Percentiles rank a stretch among this genome's conserved stretches.
Conservation (phyloP, 2,888 invertebrate genomes). For the Harpalus rubripes region DNA sequence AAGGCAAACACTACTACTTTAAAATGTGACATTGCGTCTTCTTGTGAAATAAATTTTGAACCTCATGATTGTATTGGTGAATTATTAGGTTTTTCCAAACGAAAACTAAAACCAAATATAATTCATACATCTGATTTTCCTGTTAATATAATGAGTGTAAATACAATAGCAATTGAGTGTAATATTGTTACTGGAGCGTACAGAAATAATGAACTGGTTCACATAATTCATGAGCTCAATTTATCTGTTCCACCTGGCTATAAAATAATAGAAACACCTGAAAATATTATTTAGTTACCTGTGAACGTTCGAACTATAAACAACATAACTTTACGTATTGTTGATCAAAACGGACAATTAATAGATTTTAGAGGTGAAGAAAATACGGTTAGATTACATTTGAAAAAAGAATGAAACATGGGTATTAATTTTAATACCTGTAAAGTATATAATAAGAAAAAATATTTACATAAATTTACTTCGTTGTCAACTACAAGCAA, state of each 20-base stretch:
- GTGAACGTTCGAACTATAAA: conserved; percentile 13
- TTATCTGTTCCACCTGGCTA: conserved; percentile 13
- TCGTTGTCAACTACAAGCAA: neutral
- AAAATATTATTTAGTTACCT: conserved; percentile 26
- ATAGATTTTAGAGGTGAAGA: conserved; percentile 18
- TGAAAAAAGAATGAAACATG: conserved; percentile 6
- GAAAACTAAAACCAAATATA: conserved; percentile 9
- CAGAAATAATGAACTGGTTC: conserved; percentile 27
- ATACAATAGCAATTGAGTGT: conserved; percentile 63
- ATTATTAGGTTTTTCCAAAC: conserved; percentile 17
- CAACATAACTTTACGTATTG: neutral
- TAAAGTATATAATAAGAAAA: neutral
- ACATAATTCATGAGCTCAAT: conserved; percentile 30
- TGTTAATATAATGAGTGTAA: conserved; percentile 20
- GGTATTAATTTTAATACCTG: conserved; percentile 27
- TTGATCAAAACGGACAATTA: no score
- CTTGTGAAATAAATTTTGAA: conserved; percentile 61
- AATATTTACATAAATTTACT: neutral
- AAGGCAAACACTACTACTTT: conserved; percentile 71
- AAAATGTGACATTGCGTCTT: conserved; percentile 61
- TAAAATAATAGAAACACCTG: conserved; percentile 35
- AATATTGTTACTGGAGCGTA: conserved; percentile 69
- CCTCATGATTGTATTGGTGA: conserved; percentile 69
- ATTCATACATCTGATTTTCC: conserved; percentile 26
- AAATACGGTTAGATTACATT: conserved; percentile 30